A percentile compares a stretch with the other conserved stretches of the same genome.
Conservation (phyloP, 2,888 invertebrate species). For the Liodrosophila aerea region DNA sequence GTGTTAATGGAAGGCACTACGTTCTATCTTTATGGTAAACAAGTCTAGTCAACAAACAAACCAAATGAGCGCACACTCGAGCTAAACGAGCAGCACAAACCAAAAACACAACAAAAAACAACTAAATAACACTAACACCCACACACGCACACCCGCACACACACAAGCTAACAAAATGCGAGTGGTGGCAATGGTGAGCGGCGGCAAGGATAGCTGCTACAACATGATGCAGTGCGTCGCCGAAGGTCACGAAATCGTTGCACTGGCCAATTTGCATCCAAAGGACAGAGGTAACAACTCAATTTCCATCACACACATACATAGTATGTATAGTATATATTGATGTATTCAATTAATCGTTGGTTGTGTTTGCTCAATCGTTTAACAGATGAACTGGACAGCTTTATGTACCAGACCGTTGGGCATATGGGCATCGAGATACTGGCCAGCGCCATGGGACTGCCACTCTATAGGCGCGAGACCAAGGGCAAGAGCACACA, state of each 20-base stretch:
- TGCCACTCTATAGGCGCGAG: slow-evolving; percentile 93
- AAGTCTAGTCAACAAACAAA: slow-evolving; percentile 71
- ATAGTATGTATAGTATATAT: slow-evolving; percentile 1
- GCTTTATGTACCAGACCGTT: slow-evolving; percentile 99
- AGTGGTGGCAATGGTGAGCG: slow-evolving; percentile 95
- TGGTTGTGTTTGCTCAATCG: slow-evolving; percentile 9
- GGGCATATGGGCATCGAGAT: slow-evolving; percentile 96
- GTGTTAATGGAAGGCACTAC: slow-evolving; percentile 55
- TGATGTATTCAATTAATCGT: neutral
- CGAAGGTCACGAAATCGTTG: slow-evolving; percentile 96
- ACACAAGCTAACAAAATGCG: slow-evolving; percentile 85
- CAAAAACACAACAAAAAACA: slow-evolving; percentile 33
- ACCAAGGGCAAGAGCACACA: slow-evolving; percentile 93
- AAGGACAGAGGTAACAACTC: slow-evolving; percentile 87
- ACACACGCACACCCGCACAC: slow-evolving; percentile 5
- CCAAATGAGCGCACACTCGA: slow-evolving; percentile 59
- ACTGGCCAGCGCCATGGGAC: slow-evolving; percentile 95
- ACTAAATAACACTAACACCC: slow-evolving; percentile 27
- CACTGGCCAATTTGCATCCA: slow-evolving; percentile 97
- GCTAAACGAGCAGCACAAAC: slow-evolving; percentile 50
- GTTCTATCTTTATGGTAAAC: slow-evolving; percentile 52
- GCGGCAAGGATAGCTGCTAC: slow-evolving; percentile 99
- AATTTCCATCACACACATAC: slow-evolving; percentile 2
- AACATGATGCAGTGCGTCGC: slow-evolving; percentile 99
- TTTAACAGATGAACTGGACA: slow-evolving; percentile 92